Evolutionary conservation across 2,888 invertebrate species (phyloP), one percentile per base, ranked within the genome.

Genomic region (Achlya flavicornis): DNA sequence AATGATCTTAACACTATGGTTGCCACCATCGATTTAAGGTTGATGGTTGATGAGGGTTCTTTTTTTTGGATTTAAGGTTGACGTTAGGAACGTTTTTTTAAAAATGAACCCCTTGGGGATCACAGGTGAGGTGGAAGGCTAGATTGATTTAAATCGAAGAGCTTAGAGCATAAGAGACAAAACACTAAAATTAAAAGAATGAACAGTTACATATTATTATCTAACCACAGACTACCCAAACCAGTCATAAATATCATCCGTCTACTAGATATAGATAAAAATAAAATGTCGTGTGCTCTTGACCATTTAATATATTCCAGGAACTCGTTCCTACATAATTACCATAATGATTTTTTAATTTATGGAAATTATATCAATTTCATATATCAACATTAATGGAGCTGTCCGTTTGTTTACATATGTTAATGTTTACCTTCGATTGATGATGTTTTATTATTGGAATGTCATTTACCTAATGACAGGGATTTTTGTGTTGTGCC

Each of bases 271-370:
- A 43, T 48, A 48, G 53, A 6, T 53, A 19, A 43, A 38, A 16
- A 60, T 41, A 41, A 41, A 38, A 19, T 62, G 62, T 46, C 4
- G 46, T 35, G 12, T 62, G 57, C 14, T 53, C 19, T 10, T 53
- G 57, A 62, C 62, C 62, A 10, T 19, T 62, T 57, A 53, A 62
- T 62, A 35, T 57, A 62, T 62, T 26, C 53, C 10, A 10, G 8
- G 32, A 62, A 62, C 62, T 41, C 3, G 62, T 57, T 62, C 57
- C 57, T 4, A 10, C 14, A 38, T 16, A n/a, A n/a, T 12, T 41
- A 38, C 35, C 41, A 43, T 53, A 19, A 19, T 19, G 53, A 53
- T 53, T 53, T 53, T 53, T 53, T 19, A 53, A 53, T 53, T 8
- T 53, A 53, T 19, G 53, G 53, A 53, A 53, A 53, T 53, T 19